phyloP scores from a whole-genome alignment of 1,140 invertebrate species.

The Archegozetes longisetosus region DNA sequence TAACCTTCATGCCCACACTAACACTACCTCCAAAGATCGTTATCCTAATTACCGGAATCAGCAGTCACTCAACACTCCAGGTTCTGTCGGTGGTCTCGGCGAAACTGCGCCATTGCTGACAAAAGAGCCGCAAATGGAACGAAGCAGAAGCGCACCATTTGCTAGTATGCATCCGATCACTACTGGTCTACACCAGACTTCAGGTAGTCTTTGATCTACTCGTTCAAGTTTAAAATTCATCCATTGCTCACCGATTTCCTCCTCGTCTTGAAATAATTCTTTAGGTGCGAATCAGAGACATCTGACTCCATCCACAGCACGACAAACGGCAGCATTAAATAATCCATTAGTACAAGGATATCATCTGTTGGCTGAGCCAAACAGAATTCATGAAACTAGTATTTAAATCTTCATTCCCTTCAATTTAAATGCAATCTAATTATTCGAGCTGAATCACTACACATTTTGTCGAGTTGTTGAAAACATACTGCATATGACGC shows the following conservation, averaged over 20 bases:
- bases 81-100: background rate
- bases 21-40: background rate
- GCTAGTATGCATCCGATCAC: constrained; percentile 1
- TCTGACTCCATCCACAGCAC: background rate
- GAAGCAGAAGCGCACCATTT: constrained; percentile 4
- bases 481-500: too few species aligned
- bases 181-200: background rate
- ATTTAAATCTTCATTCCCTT: too few species aligned
- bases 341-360: constrained; percentile 23
- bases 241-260: background rate
- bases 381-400: constrained; percentile 24
- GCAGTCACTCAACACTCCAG: background rate
- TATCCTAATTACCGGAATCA: background rate
- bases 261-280: background rate
- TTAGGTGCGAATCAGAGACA: background rate
- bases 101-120: background rate
- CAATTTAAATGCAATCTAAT: too few species aligned
- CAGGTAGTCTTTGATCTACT: background rate
- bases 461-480: too few species aligned
- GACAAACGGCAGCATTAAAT: background rate
- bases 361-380: constrained; percentile 21
- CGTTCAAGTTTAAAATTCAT: too few species aligned
- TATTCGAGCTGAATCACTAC: too few species aligned
- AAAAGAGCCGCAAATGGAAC: background rate
- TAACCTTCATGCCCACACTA: background rate